These are phyloP conservation scores for Onthophagus taurus DNA, from an alignment of 1,140 invertebrate species.

Conservation along the genomic window DNA sequence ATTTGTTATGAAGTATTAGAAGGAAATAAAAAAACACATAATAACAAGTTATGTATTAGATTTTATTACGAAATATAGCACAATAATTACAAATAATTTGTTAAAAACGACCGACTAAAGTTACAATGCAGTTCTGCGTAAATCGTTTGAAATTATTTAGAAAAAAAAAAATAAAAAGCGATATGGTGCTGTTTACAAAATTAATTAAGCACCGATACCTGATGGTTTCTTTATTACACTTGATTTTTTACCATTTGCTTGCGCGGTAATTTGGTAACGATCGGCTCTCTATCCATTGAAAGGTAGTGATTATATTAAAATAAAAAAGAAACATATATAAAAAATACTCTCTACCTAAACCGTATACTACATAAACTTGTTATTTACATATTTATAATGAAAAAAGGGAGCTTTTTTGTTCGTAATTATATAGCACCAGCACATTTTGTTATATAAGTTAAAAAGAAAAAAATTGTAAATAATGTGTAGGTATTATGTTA, in stretches of 20 bases:
- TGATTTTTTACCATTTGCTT: neutral
- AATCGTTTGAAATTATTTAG: neutral
- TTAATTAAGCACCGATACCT: constrained; percentile 5
- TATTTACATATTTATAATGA: constrained; percentile 14
- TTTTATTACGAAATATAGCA: constrained; percentile 13
- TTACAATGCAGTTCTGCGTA: constrained; percentile 1
- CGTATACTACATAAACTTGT: constrained; percentile 11
- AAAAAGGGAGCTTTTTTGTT: no score
- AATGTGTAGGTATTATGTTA: no score
- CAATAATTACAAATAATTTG: constrained; percentile 13
- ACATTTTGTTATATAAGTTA: no score
- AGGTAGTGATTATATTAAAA: no score
- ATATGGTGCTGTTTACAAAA: no score
- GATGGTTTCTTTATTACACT: constrained; percentile 2
- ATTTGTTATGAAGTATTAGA: no score
- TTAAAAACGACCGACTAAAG: constrained; percentile 7
- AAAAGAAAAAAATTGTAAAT: no score
- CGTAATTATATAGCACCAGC: no score
- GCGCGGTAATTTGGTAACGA: constrained; percentile 14
- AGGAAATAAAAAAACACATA: neutral
- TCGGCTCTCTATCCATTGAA: no score
- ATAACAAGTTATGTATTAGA: constrained; percentile 10
- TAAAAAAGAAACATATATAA: neutral
- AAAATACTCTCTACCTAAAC: constrained; percentile 6
- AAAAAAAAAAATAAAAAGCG: neutral